Percentiles rank a stretch among this genome's conserved stretches.
These are phyloP conservation scores for Brachionus sp. DNA, from an alignment of 1,140 invertebrate genomes.

Conservation along the genomic window DNA sequence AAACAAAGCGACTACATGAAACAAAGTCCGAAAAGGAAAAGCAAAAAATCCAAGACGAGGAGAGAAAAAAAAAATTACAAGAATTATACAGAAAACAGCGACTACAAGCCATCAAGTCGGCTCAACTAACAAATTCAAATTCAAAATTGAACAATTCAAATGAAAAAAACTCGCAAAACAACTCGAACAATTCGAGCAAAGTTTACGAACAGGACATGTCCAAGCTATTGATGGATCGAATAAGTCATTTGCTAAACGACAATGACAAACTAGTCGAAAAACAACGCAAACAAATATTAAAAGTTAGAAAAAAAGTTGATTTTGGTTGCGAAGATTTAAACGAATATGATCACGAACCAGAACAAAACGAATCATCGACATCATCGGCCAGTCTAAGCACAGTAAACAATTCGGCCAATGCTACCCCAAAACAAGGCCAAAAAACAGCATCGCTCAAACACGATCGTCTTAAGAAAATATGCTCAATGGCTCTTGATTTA, in stretches of 20 bases:
- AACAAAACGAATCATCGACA: not conserved
- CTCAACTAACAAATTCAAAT: not conserved
- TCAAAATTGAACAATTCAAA: not conserved
- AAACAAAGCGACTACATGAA: not conserved
- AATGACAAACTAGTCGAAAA: conserved; percentile 35
- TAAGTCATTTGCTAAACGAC: conserved; percentile 42
- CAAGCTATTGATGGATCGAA: conserved; percentile 21
- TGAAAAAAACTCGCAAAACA: not conserved
- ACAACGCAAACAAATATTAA: not conserved
- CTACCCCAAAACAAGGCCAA: not conserved
- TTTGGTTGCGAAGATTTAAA: not conserved
- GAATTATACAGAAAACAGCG: conserved; percentile 25
- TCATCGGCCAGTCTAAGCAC: not conserved
- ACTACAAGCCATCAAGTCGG: conserved; percentile 4
- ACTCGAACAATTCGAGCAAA: conserved; percentile 22
- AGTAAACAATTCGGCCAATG: not conserved
- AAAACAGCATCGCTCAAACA: not conserved
- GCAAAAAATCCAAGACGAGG: conserved; percentile 20
- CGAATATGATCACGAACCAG: not conserved
- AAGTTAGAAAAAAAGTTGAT: not conserved
- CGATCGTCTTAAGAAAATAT: conserved; percentile 36
- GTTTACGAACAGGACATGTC: conserved; percentile 36
- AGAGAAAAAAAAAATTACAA: conserved; percentile 24
- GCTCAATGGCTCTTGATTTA: conserved; percentile 42
- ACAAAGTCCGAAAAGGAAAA: conserved; percentile 18